Base-by-base conservation (phyloP, 92 coral and sea anemone species). In the Porites cylindrica region DNA sequence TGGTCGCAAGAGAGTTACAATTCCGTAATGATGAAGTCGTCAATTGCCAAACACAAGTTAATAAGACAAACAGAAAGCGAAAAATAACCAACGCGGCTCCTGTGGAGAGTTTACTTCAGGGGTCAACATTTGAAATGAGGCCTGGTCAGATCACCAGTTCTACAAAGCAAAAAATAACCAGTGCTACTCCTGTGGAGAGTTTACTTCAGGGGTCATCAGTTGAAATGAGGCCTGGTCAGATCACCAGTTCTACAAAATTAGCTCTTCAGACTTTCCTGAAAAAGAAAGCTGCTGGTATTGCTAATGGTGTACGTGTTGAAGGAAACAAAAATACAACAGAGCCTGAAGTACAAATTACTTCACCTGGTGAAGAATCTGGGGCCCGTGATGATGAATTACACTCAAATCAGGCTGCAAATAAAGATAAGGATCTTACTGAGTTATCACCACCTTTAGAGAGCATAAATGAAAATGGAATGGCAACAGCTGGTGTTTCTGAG, bases 261-360 rank as follows among this genome's bases (percentile, higher is more conserved):
- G 85, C 85, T 56, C 85, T 81, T 69, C 43, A 53, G 11, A 81
- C 69, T 56, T 81, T 81, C 70, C 70, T 81, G 85, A 81, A 69
- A n/a, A 56, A 52, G 66, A 81, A 81, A 69, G 69, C 54, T 32
- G 12, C 68, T 6, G 38, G 77, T 51, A 14, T 8, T 80, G 26
- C 17, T 23, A 18, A 18, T 66, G 53, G 19, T 4, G 58, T 19
- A 29, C 10, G 52, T 81, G 20, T 18, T 18, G 47, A 58, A 59
- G 29, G 29, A 68, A 47, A 11, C 24, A 23, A 6, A 5, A 24
- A 0, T 16, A 1, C 61, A 12, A 11, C 26, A 8, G 29, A 56
- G 54, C n/a, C 21, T 81, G 67, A 16, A 8, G 29, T 52, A 14
- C 53, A 69, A 54, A 4, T 17, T 19, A 12, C 16, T 81, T 69